Base-by-base conservation (phyloP, 2,113 vertebrate species). In the Channa maculata region DNA sequence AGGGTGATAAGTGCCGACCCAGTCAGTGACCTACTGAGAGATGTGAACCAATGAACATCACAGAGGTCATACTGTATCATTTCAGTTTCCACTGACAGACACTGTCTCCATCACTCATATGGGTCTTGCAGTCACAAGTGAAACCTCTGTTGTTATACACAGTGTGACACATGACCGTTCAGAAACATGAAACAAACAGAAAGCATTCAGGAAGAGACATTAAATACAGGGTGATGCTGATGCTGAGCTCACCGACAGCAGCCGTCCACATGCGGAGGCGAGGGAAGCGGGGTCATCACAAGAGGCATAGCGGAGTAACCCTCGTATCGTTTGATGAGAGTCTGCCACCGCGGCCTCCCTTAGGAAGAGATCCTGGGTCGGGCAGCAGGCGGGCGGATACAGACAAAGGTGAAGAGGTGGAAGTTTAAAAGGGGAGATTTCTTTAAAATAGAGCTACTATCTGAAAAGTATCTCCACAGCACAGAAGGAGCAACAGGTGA, bases 171-270 rank as follows among this genome's bases (percentile, higher is more conserved):
- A 24, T 24, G 24, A 24, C 24, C 24, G 24, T 1, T 24, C 24
- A 24, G 24, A 24, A 24, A 24, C 24, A 24, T 24, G 24, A 24
- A 24, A 1, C 24, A 24, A 24, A 1, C 1, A 24, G 24, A 24
- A 24, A 24, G 24, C 24, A 24, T 24, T 24, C 24, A 24, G 24
- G 24, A 24, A 24, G 24, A 24, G 24, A 24, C 24, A 24, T 24
- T 24, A 49, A 49, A n/a, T 9, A 49, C 12, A 14, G 10, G 50
- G 5, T 10, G 53, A 5, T 9, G 50, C 2, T 10, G 44, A 62
- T 14, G 43, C 8, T 36, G 45, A 6, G 57, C 91, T 91, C 83
- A 91, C 89, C 86, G 60, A 76, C 77, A 90, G 82, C 78, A 85
- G 78, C 10, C 86, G 85, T 59, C 76, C 76, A 58, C 89, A 89